Evolutionary conservation across 1,140 invertebrate species (phyloP).

Genomic region (Drosophila rufa): DNA sequence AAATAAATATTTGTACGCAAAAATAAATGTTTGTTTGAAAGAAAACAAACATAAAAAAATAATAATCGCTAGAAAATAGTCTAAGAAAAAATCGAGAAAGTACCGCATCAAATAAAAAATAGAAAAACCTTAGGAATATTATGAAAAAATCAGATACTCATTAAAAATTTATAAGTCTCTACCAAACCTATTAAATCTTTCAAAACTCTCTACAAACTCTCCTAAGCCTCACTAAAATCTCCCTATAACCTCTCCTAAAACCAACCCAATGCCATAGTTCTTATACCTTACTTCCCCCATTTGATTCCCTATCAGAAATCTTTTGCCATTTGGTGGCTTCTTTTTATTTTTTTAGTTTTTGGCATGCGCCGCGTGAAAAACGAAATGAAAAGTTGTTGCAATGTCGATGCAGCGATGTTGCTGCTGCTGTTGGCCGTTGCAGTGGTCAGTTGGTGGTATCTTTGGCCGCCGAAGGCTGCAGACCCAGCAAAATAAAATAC

Average conservation of each 20-base stretch:
- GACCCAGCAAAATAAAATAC: slow-evolving; percentile 40
- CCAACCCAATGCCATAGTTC: slow-evolving; percentile 2
- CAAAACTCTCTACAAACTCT: too few species aligned
- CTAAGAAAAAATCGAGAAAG: too few species aligned
- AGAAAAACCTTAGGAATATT: too few species aligned
- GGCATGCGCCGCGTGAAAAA: slow-evolving; percentile 76
- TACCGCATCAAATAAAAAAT: too few species aligned
- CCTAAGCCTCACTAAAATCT: too few species aligned
- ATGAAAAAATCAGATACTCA: too few species aligned
- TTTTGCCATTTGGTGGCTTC: slow-evolving; percentile 45
- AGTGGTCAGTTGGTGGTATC: slow-evolving; percentile 49
- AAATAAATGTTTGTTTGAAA: too few species aligned
- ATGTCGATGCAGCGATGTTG: slow-evolving; percentile 46
- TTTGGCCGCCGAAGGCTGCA: slow-evolving; percentile 49
- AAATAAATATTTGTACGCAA: too few species aligned
- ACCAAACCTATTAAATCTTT: too few species aligned
- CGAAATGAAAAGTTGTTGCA: slow-evolving; percentile 80
- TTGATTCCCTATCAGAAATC: slow-evolving; percentile 46
- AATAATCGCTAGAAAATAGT: too few species aligned
- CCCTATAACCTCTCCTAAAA: not conserved
- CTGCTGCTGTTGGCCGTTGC: slow-evolving; percentile 34
- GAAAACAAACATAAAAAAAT: too few species aligned
- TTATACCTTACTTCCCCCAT: not conserved
- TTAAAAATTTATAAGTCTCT: too few species aligned
- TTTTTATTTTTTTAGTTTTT: slow-evolving; percentile 54